A percentile compares a stretch with the other conserved stretches of the same genome.
These are phyloP conservation scores for Thripadectes ignobilis DNA, from an alignment of 2,797 vertebrate genomes.

Conservation along the genomic window DNA sequence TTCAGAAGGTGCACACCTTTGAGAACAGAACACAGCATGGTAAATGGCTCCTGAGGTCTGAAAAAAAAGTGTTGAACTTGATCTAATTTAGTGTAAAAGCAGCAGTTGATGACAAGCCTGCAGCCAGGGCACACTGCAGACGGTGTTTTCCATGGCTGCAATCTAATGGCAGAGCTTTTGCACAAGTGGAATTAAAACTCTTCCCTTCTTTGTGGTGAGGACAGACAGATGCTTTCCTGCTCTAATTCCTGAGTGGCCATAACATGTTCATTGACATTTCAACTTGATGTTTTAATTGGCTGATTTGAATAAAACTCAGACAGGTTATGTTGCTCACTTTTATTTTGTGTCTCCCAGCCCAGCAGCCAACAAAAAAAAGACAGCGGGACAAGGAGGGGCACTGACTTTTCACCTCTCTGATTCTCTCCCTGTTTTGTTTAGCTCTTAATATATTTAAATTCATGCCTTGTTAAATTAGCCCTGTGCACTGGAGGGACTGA, in stretches of 20 bases:
- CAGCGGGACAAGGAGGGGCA: conserved; percentile 62
- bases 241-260: conserved; percentile 72
- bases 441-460: conserved; percentile 73
- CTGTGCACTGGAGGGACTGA: not conserved
- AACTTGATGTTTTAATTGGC: conserved; percentile 78
- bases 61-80: not conserved
- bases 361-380: conserved; percentile 71
- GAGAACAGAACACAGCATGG: not conserved
- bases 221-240: conserved; percentile 76
- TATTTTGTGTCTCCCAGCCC: conserved; percentile 65
- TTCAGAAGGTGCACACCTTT: not conserved
- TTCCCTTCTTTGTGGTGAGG: conserved; percentile 61
- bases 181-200: conserved; percentile 50
- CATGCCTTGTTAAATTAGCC: conserved; percentile 64
- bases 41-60: not conserved
- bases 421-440: conserved; percentile 63
- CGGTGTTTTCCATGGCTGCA: conserved; percentile 65
- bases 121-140: conserved; percentile 29
- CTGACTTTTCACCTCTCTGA: conserved; percentile 61
- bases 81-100: not conserved
- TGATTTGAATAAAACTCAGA: conserved; percentile 81
- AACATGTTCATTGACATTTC: conserved; percentile 68
- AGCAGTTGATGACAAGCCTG: conserved; percentile 31
- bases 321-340: conserved; percentile 70
- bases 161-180: conserved; percentile 46